These are phyloP conservation scores for Seriola rivoliana DNA, from an alignment of 2,113 vertebrate species.

Conservation along the genomic window DNA sequence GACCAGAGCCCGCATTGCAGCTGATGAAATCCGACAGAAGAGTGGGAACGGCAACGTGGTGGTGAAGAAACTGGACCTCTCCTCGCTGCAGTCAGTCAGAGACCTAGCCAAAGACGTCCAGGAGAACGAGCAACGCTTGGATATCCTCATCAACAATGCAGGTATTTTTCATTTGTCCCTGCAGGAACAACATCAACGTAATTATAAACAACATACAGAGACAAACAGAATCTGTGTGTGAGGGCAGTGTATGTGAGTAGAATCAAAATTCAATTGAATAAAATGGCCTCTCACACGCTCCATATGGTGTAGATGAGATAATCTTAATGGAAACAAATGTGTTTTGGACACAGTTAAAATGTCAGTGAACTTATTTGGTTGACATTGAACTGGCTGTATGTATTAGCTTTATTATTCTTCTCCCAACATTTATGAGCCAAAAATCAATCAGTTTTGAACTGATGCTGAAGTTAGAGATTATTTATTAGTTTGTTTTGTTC, in stretches of 20 bases:
- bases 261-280: not conserved
- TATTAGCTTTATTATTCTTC: not conserved
- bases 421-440: not conserved
- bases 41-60: conserved; percentile 81
- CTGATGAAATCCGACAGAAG: conserved; percentile 76
- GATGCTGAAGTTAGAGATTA: not conserved
- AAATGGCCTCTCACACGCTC: not conserved
- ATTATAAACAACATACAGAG: not conserved
- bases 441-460: not conserved
- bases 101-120: conserved; percentile 71
- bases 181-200: not conserved
- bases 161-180: conserved; percentile 54
- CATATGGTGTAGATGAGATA: too few relatives aligned
- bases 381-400: not conserved
- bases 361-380: too few relatives aligned
- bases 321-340: too few relatives aligned
- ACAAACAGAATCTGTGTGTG: not conserved
- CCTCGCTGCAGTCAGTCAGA: conserved; percentile 78
- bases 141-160: conserved; percentile 85
- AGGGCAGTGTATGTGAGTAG: not conserved
- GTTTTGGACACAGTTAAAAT: not conserved
- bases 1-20: conserved; percentile 68
- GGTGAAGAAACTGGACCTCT: conserved; percentile 80
- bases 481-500: not conserved
- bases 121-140: conserved; percentile 71